Percentiles rank a stretch among this genome's conserved stretches.
phyloP scores from a whole-genome alignment of 30 jellyfish, hydroid and myxozoan genomes.

The Cassiopea xamachana region DNA sequence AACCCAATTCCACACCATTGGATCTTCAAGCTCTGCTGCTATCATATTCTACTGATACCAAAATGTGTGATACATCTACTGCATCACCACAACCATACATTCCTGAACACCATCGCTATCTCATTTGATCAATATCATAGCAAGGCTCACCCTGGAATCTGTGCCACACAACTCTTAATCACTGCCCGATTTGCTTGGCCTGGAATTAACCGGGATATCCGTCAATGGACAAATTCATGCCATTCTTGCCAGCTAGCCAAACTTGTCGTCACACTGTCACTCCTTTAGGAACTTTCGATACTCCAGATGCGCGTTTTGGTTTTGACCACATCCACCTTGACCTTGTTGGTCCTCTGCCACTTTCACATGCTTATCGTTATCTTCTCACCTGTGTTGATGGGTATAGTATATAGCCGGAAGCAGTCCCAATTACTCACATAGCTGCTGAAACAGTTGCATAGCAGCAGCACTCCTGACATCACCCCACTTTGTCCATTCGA shows the following conservation, averaged over 20 bases:
- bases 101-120: not conserved
- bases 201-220: no score
- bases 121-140: conserved; percentile 5
- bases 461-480: no score
- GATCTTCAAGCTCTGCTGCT: conserved; percentile 25
- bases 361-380: conserved; percentile 1
- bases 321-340: conserved; percentile 30
- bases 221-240: no score
- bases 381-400: conserved; percentile 32
- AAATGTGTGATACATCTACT: not conserved
- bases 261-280: not conserved
- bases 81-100: not conserved
- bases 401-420: conserved; percentile 25
- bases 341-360: conserved; percentile 36
- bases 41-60: conserved; percentile 29
- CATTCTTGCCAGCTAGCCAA: not conserved
- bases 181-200: no score
- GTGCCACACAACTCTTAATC: conserved; percentile 19
- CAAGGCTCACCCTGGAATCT: conserved; percentile 44
- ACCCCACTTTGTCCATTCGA: no score
- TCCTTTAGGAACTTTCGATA: conserved; percentile 4
- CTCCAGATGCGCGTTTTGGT: conserved; percentile 51
- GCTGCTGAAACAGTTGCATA: conserved; percentile 36
- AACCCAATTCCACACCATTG: conserved; percentile 14
- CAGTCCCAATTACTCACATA: conserved; percentile 20